These are phyloP conservation scores for Belonocnema kinseyi DNA, from an alignment of 1,140 invertebrate genomes.

Conservation along the genomic window DNA sequence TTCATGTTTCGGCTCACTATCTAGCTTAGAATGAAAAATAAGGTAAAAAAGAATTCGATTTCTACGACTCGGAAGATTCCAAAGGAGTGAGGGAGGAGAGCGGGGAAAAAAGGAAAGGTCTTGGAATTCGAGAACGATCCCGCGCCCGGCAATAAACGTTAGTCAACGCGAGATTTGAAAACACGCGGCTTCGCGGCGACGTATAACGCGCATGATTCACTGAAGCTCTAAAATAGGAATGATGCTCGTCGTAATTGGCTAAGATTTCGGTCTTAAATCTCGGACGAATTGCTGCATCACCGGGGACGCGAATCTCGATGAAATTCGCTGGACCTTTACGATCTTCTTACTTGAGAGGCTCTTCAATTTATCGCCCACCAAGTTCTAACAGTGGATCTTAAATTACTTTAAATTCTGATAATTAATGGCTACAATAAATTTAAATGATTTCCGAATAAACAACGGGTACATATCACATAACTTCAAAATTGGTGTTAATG, in stretches of 20 bases:
- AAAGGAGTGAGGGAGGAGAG: background rate
- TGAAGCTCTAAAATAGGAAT: slow-evolving; percentile 69
- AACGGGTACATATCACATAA: too few relatives aligned
- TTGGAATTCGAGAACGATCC: slow-evolving; percentile 46
- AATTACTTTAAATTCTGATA: too few relatives aligned
- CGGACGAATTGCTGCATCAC: slow-evolving; percentile 33
- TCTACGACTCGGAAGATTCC: background rate
- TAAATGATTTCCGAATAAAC: too few relatives aligned
- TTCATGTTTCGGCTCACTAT: too few relatives aligned
- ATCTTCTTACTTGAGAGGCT: background rate
- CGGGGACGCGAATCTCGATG: slow-evolving; percentile 38
- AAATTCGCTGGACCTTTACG: slow-evolving; percentile 8
- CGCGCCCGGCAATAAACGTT: slow-evolving; percentile 60
- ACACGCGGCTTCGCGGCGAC: slow-evolving; percentile 44
- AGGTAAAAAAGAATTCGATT: background rate
- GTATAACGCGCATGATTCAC: slow-evolving; percentile 63
- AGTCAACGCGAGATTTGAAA: slow-evolving; percentile 55
- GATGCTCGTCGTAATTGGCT: slow-evolving; percentile 58
- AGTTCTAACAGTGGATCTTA: too few relatives aligned
- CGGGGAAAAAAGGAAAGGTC: slow-evolving; percentile 41
- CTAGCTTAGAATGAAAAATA: background rate
- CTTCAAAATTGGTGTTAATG: too few relatives aligned
- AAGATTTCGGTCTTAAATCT: slow-evolving; percentile 60
- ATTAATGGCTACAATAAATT: too few relatives aligned
- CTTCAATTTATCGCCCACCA: background rate